Conservation (phyloP, 2,113 vertebrate species). For the Columba janthina region DNA sequence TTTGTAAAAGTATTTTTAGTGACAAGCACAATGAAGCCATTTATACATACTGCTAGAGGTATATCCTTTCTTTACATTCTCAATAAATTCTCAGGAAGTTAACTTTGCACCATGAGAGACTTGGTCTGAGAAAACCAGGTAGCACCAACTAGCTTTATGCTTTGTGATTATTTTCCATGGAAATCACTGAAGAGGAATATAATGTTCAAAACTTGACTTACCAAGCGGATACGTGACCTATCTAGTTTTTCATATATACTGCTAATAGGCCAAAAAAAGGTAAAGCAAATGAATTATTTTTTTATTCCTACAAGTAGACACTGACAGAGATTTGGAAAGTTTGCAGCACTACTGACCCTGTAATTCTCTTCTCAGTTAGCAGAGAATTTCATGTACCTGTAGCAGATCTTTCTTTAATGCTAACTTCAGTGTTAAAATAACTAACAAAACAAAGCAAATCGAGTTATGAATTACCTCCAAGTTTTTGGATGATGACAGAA, state of each 20-base stretch:
- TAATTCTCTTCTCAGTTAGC: not conserved
- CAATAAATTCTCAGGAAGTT: not conserved
- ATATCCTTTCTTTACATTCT: not conserved
- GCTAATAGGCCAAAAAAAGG: fast-evolving
- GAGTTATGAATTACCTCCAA: not conserved
- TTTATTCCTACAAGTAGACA: not conserved
- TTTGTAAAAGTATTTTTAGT: not conserved
- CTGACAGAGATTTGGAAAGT: not conserved
- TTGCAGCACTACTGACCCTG: not conserved
- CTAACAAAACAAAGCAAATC: not conserved
- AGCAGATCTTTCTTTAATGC: not conserved
- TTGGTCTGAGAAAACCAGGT: not conserved
- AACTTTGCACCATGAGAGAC: not conserved
- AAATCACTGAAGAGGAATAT: not conserved
- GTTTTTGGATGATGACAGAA: not conserved
- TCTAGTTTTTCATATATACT: not conserved
- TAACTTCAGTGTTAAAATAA: not conserved
- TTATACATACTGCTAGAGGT: not conserved
- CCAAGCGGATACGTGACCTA: not conserved
- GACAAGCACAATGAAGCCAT: not conserved
- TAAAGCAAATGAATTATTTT: not conserved
- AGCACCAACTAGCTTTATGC: not conserved
- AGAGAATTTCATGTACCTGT: not conserved
- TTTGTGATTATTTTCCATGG: not conserved
- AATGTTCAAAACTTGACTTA: not conserved